A percentile compares a stretch with the other conserved stretches of the same genome.
phyloP scores from a whole-genome alignment of 2,113 vertebrate species.

The Sporophila hypoxantha region DNA sequence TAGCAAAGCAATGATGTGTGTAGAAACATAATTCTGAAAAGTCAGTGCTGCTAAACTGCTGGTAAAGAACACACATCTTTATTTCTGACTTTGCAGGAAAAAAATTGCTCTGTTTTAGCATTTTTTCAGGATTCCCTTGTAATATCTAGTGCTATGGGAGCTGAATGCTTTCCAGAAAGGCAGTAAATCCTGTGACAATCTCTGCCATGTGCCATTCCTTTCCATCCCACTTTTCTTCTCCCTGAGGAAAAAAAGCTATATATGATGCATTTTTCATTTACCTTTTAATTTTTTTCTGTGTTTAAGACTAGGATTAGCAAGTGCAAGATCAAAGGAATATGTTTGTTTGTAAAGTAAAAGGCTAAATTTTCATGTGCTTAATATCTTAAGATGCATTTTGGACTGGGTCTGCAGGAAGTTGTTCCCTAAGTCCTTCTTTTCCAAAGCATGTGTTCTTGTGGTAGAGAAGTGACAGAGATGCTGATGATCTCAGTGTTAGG shows the following conservation, averaged over 20 bases:
- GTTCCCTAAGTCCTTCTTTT: neutral
- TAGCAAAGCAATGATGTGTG: neutral
- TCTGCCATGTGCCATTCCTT: neutral
- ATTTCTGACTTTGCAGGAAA: neutral
- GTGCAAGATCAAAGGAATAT: neutral
- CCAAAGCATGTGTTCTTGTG: neutral
- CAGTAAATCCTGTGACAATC: neutral
- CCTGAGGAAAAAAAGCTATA: neutral
- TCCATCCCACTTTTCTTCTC: neutral
- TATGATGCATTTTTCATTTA: neutral
- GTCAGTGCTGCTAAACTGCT: neutral
- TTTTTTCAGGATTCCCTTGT: neutral
- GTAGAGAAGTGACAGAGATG: neutral
- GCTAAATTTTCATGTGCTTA: neutral
- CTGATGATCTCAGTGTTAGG: neutral
- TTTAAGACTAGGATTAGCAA: neutral
- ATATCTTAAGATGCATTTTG: neutral
- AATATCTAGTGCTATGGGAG: neutral
- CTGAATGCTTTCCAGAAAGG: neutral
- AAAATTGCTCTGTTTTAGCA: neutral
- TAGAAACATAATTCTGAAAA: neutral
- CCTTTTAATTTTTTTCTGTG: neutral
- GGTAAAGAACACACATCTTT: neutral
- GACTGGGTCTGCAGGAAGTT: neutral
- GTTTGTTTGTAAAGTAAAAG: neutral